A percentile compares a stretch with the other conserved stretches of the same genome.
Conservation (phyloP, 2,888 invertebrate species). For the Meliscaeva auricollis region DNA sequence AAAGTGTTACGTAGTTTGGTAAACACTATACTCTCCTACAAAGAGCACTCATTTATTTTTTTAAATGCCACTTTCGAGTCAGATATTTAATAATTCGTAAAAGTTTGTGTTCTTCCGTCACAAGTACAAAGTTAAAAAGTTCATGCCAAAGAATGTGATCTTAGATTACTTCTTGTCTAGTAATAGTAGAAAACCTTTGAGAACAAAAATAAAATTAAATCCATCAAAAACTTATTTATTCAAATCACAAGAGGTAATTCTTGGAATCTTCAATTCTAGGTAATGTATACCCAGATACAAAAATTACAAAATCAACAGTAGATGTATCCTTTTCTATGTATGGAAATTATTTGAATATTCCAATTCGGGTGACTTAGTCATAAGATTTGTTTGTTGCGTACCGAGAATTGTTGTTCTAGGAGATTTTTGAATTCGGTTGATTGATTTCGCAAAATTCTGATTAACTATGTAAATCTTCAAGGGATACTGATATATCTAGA, state of each 20-base stretch:
- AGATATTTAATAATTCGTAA: constrained; percentile 26
- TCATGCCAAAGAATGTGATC: constrained; percentile 11
- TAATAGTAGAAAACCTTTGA: not conserved
- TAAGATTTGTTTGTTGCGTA: too few species aligned
- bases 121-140: constrained; percentile 1
- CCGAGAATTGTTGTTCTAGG: too few species aligned
- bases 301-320: too few species aligned
- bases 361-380: too few species aligned
- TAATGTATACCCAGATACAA: too few species aligned
- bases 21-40: constrained; percentile 23
- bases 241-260: not conserved
- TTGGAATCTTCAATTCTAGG: too few species aligned
- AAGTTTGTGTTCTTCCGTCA: constrained; percentile 1
- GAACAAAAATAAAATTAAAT: constrained; percentile 2
- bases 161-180: constrained; percentile 13
- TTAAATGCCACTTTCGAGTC: constrained; percentile 22
- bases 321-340: too few species aligned
- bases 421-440: too few species aligned
- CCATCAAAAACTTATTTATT: not conserved
- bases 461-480: too few species aligned
- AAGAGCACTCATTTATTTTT: constrained; percentile 22
- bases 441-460: too few species aligned
- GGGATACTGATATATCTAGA: too few species aligned
- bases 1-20: constrained; percentile 36
- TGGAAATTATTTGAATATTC: too few species aligned